Conservation (phyloP, 2,888 invertebrate genomes). For the Trissoscelio sp. region DNA sequence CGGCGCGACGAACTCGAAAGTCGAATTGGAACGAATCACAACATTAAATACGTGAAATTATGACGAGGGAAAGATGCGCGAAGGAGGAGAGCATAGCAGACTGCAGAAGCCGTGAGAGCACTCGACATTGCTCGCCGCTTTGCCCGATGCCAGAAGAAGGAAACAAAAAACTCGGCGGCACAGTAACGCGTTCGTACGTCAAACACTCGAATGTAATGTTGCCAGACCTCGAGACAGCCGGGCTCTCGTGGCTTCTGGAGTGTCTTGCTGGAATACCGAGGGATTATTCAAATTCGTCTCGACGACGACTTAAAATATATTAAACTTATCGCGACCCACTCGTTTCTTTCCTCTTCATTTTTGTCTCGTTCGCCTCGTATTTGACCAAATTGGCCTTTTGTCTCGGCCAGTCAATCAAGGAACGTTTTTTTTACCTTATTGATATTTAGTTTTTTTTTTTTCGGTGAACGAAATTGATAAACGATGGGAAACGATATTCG, state of each 20-base stretch:
- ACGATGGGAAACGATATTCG: conserved; percentile 33
- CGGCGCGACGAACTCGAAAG: conserved; percentile 20
- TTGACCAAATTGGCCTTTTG: conserved; percentile 68
- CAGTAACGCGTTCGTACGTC: conserved; percentile 80
- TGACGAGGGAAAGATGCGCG: conserved; percentile 49
- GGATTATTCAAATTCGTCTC: conserved; percentile 82
- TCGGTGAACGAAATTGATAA: conserved; percentile 5
- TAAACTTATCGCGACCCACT: conserved; percentile 76
- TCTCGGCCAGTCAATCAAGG: conserved; percentile 53
- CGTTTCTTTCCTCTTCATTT: conserved; percentile 71
- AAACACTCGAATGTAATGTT: conserved; percentile 82
- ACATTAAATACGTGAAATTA: conserved; percentile 64
- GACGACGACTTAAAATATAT: conserved; percentile 80
- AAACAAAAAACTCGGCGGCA: conserved; percentile 79
- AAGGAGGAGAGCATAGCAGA: conserved; percentile 61
- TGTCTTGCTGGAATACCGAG: conserved; percentile 79
- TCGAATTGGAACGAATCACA: conserved; percentile 63
- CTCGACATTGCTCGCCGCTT: conserved; percentile 81
- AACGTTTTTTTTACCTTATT: conserved; percentile 43
- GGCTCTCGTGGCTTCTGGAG: conserved; percentile 78
- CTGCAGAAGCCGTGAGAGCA: conserved; percentile 74
- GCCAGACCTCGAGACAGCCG: conserved; percentile 76
- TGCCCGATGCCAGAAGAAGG: conserved; percentile 80
- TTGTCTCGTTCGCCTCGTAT: conserved; percentile 67
- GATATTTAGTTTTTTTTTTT: conserved; percentile 29